A percentile compares a stretch with the other conserved stretches of the same genome.
Conservation (phyloP, 2,113 vertebrate genomes). For the Dolichotis patagonum region DNA sequence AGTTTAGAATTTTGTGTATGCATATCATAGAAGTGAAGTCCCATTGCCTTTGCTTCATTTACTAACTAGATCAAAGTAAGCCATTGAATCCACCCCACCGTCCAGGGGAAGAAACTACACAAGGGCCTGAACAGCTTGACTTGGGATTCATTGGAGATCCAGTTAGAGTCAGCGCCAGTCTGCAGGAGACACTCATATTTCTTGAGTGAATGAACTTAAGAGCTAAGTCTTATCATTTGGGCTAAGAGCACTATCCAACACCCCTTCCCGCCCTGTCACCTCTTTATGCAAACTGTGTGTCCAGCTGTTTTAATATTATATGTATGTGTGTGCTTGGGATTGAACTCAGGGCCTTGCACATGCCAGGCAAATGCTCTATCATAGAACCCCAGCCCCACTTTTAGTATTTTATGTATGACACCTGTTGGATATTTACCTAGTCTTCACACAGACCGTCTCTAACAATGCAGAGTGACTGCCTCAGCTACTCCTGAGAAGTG, state of each 20-base stretch:
- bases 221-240: not conserved
- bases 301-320: not conserved
- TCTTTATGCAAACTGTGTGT: not conserved
- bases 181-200: too few species aligned
- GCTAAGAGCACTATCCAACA: not conserved
- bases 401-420: not conserved
- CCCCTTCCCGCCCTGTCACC: not conserved
- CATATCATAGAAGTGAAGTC: not conserved
- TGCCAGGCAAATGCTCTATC: not conserved
- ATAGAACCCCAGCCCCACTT: not conserved
- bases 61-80: not conserved
- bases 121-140: not conserved
- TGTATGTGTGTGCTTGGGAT: not conserved
- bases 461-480: not conserved
- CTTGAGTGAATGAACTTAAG: not conserved
- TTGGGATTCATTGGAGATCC: accelerated
- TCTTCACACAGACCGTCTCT: not conserved
- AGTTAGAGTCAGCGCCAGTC: not conserved
- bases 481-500: not conserved
- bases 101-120: too few species aligned
- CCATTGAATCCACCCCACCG: not conserved
- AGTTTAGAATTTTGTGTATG: not conserved
- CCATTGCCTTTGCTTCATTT: not conserved
- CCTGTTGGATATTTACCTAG: not conserved
- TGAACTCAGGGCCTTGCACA: not conserved